Conservation (phyloP, 2,113 vertebrate species). For the Pogonocichla stellata region DNA sequence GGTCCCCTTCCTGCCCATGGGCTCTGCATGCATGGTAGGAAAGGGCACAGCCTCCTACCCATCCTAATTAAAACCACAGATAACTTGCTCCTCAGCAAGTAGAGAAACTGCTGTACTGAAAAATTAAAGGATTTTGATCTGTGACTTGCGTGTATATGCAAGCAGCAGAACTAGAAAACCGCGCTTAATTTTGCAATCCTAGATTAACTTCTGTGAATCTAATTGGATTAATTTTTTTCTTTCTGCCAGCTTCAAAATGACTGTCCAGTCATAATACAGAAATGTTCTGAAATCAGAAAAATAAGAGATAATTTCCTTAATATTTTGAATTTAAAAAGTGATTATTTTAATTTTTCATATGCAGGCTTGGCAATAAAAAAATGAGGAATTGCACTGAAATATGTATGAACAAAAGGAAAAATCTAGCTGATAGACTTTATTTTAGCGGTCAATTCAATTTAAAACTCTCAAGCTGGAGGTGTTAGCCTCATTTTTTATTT, state of each 20-base stretch:
- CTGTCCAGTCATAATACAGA: not conserved
- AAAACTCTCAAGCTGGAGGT: not conserved
- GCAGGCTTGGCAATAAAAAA: not conserved
- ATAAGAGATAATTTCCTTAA: not conserved
- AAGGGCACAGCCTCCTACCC: not conserved
- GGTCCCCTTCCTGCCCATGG: not conserved
- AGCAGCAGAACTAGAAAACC: not conserved
- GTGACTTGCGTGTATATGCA: not conserved
- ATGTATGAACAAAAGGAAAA: not conserved
- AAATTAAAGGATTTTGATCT: conserved; percentile 9
- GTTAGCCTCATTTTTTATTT: not conserved
- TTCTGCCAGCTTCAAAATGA: not conserved
- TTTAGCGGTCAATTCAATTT: not conserved
- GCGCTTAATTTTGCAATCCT: not conserved
- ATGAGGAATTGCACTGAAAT: not conserved
- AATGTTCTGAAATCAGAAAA: not conserved
- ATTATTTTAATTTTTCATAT: not conserved
- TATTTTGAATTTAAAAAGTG: not conserved
- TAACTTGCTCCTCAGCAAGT: not conserved
- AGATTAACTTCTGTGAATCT: not conserved
- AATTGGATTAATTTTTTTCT: not conserved
- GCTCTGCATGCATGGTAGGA: not conserved
- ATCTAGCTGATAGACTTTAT: not conserved
- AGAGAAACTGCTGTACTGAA: not conserved
- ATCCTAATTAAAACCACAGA: not conserved